Base-by-base conservation (phyloP, 2,888 invertebrate genomes). In the Melolontha melolontha region DNA sequence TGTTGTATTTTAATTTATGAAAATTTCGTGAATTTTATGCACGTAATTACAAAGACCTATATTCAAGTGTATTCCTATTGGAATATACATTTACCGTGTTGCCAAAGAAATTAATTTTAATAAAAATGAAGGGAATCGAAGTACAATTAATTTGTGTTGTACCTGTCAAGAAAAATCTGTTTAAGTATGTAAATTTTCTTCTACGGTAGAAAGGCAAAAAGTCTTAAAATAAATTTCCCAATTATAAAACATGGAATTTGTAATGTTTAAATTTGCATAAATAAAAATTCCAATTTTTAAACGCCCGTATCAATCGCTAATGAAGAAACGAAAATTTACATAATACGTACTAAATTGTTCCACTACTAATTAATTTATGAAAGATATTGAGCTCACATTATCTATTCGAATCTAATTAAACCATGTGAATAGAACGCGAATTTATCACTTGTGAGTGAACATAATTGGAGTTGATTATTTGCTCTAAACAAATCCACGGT, bases 191-290 rank as follows among this genome's bases (percentile, higher is more conserved):
- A 67, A 67, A 67, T 63, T 67, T 55, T 17, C 47, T 17, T 44
- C 11, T 47, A 16, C 64, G 34, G 16, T 39, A 54, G 12, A 17
- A 67, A 67, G 40, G 10, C 34, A 34, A 34, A 54, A 64, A 54
- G 68, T 67, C 69, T 70, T 72, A 70, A 72, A 73, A 72, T 71
- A 75, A 75, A 75, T 75, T 70, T 72, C 70, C 71, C 73, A 72
- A 72, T 74, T 73, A 74, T 71, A 71, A 74, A 74, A 73, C 72
- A 74, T 73, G 72, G 72, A 73, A 74, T 74, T 71, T 70, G 54
- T 70, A 72, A 70, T 67, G 67, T 51, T 64, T 27, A 27, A 40
- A 66, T 66, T 66, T 59, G 66, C 66, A 64, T 64, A 67, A 67
- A 67, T 44, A 57, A 66, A 57, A 66, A 42, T 41, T 34, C 52